These are phyloP conservation scores for Ophion costatus DNA, from an alignment of 2,888 invertebrate genomes.

Conservation along the genomic window DNA sequence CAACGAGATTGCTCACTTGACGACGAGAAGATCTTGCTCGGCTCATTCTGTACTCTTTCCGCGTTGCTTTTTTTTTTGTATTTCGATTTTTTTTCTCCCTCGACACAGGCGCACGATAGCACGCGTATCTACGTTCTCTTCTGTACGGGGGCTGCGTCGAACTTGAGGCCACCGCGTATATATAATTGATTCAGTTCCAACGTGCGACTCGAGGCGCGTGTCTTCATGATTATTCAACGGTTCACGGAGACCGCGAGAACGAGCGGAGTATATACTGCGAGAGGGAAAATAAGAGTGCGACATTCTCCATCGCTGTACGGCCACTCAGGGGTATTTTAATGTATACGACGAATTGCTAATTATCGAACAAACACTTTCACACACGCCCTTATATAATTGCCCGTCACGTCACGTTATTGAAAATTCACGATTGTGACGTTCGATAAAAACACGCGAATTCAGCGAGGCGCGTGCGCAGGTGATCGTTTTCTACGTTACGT, in stretches of 20 bases:
- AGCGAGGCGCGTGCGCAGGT: constrained; percentile 37
- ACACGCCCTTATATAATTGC: constrained; percentile 60
- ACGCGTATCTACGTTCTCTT: constrained; percentile 7
- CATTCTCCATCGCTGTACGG: constrained; percentile 20
- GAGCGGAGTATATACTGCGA: constrained; percentile 47
- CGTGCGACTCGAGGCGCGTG: constrained; percentile 46
- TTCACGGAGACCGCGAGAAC: constrained; percentile 60
- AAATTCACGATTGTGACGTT: constrained; percentile 62
- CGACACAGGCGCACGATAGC: background rate
- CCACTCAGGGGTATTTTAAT: constrained; percentile 37
- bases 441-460: constrained; percentile 62
- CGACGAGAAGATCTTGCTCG: constrained; percentile 51
- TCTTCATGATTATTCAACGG: constrained; percentile 65
- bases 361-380: constrained; percentile 49
- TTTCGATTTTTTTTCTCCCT: constrained; percentile 1
- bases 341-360: constrained; percentile 60
- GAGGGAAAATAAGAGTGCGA: constrained; percentile 44
- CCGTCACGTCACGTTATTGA: constrained; percentile 61
- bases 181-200: constrained; percentile 60
- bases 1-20: background rate
- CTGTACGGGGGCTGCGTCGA: constrained; percentile 9
- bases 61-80: constrained; percentile 6
- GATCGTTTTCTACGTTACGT: constrained; percentile 22
- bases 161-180: constrained; percentile 31
- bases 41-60: background rate